Evolutionary conservation across 2,797 vertebrate genomes (phyloP), one percentile per base, ranked within the genome.

Genomic region (Vespertilio murinus): DNA sequence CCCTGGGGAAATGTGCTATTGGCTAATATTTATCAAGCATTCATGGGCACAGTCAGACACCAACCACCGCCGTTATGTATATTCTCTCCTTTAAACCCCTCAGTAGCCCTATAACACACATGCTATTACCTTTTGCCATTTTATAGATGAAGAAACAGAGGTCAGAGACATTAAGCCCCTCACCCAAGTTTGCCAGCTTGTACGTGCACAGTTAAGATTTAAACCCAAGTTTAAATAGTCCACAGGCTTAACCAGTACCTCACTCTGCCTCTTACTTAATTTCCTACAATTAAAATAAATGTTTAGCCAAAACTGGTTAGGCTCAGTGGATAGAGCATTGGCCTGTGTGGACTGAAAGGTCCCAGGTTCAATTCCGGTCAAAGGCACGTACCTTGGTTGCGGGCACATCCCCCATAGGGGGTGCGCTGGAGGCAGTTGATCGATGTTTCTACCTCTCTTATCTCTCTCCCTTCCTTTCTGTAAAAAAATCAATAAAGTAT

Each of bases 271-370:
- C 65, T 80, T 47, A 49, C 14, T 79, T 49, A 84, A 88, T 42
- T 52, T 54, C 10, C 65, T 93, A 74, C 67, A 81, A 90, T 87
- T 77, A 93, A 71, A 93, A 81, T 30, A 73, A 84, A 87, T n/a
- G n/a, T n/a, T n/a, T n/a, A n/a, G n/a, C n/a, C n/a, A n/a, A n/a
- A n/a, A n/a, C n/a, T n/a, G n/a, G n/a, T n/a, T n/a, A n/a, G n/a
- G n/a, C n/a, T n/a, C n/a, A n/a, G n/a, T n/a, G n/a, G n/a, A n/a
- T n/a, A n/a, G n/a, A n/a, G n/a, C n/a, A n/a, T n/a, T n/a, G n/a
- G n/a, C n/a, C n/a, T n/a, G n/a, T n/a, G n/a, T n/a, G n/a, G n/a
- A n/a, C n/a, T n/a, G n/a, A n/a, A n/a, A n/a, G n/a, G n/a, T n/a
- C n/a, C n/a, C n/a, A n/a, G n/a, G n/a, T n/a, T n/a, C n/a, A n/a